Percentiles rank a stretch among this genome's conserved stretches.
phyloP scores from a whole-genome alignment of 2,797 vertebrate genomes.

The Pipistrellus pygmaeus region DNA sequence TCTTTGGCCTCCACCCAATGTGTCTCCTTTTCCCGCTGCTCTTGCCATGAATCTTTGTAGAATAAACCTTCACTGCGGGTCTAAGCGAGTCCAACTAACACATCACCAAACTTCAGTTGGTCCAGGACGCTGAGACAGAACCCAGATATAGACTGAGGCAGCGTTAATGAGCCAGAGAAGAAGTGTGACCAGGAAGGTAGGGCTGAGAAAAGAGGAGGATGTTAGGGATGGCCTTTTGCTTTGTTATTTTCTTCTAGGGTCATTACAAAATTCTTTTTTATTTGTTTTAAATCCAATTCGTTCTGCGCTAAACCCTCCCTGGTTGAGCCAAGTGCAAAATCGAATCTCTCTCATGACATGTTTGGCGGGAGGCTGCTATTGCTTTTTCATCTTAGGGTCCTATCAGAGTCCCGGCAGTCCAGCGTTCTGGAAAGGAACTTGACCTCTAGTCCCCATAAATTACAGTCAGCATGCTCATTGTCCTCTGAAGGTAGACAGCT shows the following conservation, averaged over 20 bases:
- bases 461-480: not conserved
- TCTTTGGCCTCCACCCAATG: not conserved
- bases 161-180: not conserved
- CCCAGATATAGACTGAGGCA: not conserved
- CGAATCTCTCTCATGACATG: not conserved
- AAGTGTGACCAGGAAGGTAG: not conserved
- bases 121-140: not conserved
- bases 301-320: not conserved
- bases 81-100: not conserved
- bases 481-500: not conserved
- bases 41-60: not conserved
- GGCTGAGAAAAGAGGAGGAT: not conserved
- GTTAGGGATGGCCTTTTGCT: not conserved
- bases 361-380: not conserved
- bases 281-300: not conserved
- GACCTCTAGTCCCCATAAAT: not conserved
- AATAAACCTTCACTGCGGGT: not conserved
- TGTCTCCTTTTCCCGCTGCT: not conserved
- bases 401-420: not conserved
- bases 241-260: not conserved
- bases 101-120: not conserved
- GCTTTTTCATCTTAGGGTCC: not conserved
- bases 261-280: not conserved
- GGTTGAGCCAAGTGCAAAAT: not conserved
- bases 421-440: not conserved